Conservation (phyloP, 2,888 invertebrate genomes). For the Leptinotarsa peninsularis region DNA sequence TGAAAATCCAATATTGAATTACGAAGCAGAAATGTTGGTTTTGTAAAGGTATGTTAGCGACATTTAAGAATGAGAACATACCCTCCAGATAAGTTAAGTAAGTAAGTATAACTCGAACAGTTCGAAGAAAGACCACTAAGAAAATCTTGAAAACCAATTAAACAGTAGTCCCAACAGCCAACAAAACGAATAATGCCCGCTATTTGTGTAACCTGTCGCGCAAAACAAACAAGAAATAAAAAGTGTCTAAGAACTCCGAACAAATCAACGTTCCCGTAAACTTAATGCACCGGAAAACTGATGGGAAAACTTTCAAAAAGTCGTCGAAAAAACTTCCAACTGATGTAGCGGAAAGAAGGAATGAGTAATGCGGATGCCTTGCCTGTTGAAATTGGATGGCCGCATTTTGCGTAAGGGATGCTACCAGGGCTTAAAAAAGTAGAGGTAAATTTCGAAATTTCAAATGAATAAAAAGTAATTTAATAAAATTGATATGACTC, state of each 20-base stretch:
- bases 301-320: slow-evolving; percentile 48
- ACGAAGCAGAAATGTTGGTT: too few relatives aligned
- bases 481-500: too few relatives aligned
- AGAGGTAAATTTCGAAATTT: too few relatives aligned
- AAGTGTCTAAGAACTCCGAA: slow-evolving; percentile 48
- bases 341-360: slow-evolving; percentile 10
- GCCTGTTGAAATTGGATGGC: slow-evolving; percentile 38
- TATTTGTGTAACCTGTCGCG: slow-evolving; percentile 33
- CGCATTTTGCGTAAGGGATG: background rate
- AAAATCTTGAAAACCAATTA: slow-evolving; percentile 34
- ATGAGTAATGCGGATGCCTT: background rate
- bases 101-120: background rate
- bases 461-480: too few relatives aligned
- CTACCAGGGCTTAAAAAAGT: background rate
- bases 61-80: too few relatives aligned
- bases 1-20: too few relatives aligned
- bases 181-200: slow-evolving; percentile 26
- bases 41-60: too few relatives aligned
- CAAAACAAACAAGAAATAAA: slow-evolving; percentile 46
- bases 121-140: background rate
- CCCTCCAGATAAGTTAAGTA: too few relatives aligned
- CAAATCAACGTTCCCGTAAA: slow-evolving; percentile 51
- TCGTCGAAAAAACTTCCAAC: slow-evolving; percentile 36
- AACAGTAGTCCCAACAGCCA: slow-evolving; percentile 30
- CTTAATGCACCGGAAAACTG: slow-evolving; percentile 54